Base-by-base conservation (phyloP, 2,888 invertebrate genomes). In the Eupithecia tripunctaria region DNA sequence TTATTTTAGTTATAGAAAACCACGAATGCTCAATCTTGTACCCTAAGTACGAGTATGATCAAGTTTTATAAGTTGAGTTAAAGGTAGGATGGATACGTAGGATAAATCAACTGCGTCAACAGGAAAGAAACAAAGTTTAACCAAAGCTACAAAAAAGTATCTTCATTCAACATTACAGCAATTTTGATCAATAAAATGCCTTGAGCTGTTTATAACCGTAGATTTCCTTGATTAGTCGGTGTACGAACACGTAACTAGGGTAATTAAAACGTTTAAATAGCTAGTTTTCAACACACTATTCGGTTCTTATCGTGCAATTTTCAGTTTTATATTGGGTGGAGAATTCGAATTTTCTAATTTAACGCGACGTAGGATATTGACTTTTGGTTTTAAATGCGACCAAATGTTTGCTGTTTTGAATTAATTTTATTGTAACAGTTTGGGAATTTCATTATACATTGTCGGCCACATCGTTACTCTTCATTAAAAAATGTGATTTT, bases 141-240 rank as follows among this genome's bases (percentile, higher is more conserved):
- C 8, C 7, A 12, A 51, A 51, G 51, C 21, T 56, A 14, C 29
- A 60, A 60, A 60, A 60, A 60, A 27, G 63, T 21, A 63, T 63
- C 29, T 21, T 63, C 21, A 36, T 36, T n/a, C n/a, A 36, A 64
- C 64, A 21, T 10, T 38, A 36, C 47, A 68, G 47, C 32, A 66
- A 65, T 65, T 71, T 51, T 66, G 68, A 56, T 47, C 60, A 71
- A 74, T 66, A 69, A 70, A 71, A 70, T 72, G 70, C 75, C 75
- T 75, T 72, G 75, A 70, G 70, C 75, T 27, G 72, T 75, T 70
- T 74, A 70, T 63, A 70, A 70, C 67, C 66, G 27, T 59, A 72
- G 72, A 70, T 75, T 72, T 75, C 67, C 75, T 72, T 75, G 75
- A 75, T 70, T 65, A 68, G 59, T 70, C 62, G 71, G 38, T 72